Evolutionary conservation across 2,888 invertebrate species (phyloP), one percentile per base, ranked within the genome.

Genomic region (Cancer borealis): DNA sequence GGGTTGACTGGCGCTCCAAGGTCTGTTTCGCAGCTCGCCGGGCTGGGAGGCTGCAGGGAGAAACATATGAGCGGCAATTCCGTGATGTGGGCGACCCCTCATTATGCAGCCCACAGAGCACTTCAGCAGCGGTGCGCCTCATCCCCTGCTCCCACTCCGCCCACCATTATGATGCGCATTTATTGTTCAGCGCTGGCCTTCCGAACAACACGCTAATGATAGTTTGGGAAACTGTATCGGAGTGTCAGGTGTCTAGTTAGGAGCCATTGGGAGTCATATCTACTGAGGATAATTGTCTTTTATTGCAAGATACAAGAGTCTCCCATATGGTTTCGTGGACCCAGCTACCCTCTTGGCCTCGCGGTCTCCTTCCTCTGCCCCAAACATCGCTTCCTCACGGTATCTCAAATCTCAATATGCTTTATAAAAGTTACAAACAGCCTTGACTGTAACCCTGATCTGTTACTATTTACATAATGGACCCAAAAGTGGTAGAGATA

Each of bases 51-150:
- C 73, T 60, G 91, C 73, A n/a, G n/a, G 14, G 30, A 90, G 47
- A 46, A 93, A 73, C 93, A 84, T 90, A 49, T 93, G 49, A 60
- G 88, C 26, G 79, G 90, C 54, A 93, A 93, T 93, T 93, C 49
- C 79, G n/a, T 88, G 90, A 90, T 88, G 79, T 30, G 84, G 73
- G 47, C 73, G 49, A 90, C 89, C 93, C 12, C 10, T 93, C 93
- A 93, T 93, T 93, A 93, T 54, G 90, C 90, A 79, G 39, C 73
- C 93, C 93, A 39, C 90, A 93, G 79, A 79, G 84, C 84, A 84
- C 84, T 84, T 30, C 60, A 45, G 66, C 91, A 91, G 91, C 91
- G 66, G 66, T 46, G 46, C 10, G 46, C 88, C 49, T 49, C 49
- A n/a, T 88, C n/a, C 49, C 88, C 26, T 46, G 46, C 47, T 88